Percentiles rank a stretch among this genome's conserved stretches.
Evolutionary conservation across 2,113 vertebrate species (phyloP).

Genomic region (Macroglossus sobrinus): DNA sequence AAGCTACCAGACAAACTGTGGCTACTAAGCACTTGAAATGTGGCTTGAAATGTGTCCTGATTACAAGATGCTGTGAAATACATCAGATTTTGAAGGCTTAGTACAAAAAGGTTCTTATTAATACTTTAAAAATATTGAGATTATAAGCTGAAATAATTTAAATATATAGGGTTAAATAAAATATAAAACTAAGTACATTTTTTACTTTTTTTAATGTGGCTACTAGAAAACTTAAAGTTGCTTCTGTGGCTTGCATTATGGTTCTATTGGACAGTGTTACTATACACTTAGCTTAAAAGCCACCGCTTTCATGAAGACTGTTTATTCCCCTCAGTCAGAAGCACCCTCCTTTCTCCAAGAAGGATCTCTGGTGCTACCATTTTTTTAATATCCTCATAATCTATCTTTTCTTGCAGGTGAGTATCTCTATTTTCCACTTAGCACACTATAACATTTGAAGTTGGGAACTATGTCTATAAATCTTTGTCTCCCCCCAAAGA

Average conservation of each 20-base stretch:
- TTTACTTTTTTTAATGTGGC: neutral
- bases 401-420: neutral
- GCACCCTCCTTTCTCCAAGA: neutral
- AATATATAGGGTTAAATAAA: neutral
- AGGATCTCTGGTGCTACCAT: neutral
- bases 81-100: neutral
- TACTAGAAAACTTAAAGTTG: neutral
- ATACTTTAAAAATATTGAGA: neutral
- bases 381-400: neutral
- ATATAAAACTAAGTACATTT: neutral
- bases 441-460: neutral
- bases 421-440: neutral
- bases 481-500: neutral
- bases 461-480: neutral
- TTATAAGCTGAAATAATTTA: neutral
- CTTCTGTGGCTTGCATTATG: rapidly evolving
- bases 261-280: neutral
- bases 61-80: neutral
- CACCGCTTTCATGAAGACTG: neutral
- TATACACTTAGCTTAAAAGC: rapidly evolving
- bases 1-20: neutral
- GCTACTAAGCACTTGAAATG: neutral
- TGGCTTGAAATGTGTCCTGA: neutral
- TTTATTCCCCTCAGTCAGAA: neutral
- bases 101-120: neutral